Percentiles rank a stretch among this genome's conserved stretches.
These are phyloP conservation scores for Formica exsecta DNA, from an alignment of 1,140 invertebrate genomes.

Conservation along the genomic window DNA sequence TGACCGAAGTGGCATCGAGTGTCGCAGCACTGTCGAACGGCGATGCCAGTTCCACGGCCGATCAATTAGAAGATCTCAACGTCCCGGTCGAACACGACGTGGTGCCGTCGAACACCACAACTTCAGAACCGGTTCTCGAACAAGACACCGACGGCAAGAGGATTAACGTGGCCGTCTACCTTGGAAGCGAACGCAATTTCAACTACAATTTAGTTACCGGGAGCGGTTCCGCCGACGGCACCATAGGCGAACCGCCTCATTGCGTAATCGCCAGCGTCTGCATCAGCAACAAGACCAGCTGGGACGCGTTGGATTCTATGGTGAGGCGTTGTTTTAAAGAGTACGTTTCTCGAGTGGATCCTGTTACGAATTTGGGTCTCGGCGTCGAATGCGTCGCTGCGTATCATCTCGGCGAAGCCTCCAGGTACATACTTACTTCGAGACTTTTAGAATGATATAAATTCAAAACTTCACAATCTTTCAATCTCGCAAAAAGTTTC, in stretches of 20 bases:
- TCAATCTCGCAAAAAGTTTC: neutral
- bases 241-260: slow-evolving; percentile 88
- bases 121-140: slow-evolving; percentile 88
- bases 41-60: slow-evolving; percentile 80
- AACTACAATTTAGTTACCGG: slow-evolving; percentile 84
- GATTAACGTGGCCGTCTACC: slow-evolving; percentile 93
- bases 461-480: neutral
- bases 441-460: neutral
- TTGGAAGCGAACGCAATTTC: slow-evolving; percentile 93
- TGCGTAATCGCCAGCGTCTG: slow-evolving; percentile 94
- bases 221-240: slow-evolving; percentile 79
- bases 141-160: slow-evolving; percentile 94
- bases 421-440: slow-evolving; percentile 83
- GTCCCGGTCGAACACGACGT: slow-evolving; percentile 86
- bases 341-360: slow-evolving; percentile 97
- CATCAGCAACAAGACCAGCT: slow-evolving; percentile 97
- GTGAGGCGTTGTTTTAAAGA: slow-evolving; percentile 97
- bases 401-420: slow-evolving; percentile 96
- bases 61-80: slow-evolving; percentile 86
- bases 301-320: slow-evolving; percentile 97
- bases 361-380: slow-evolving; percentile 95
- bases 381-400: slow-evolving; percentile 95
- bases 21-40: slow-evolving; percentile 84
- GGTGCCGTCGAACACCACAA: slow-evolving; percentile 85
- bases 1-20: slow-evolving; percentile 86